Evolutionary conservation across 1,140 invertebrate genomes (phyloP), one percentile per base, ranked within the genome.

Genomic region (Tetranychus cinnabarinus): DNA sequence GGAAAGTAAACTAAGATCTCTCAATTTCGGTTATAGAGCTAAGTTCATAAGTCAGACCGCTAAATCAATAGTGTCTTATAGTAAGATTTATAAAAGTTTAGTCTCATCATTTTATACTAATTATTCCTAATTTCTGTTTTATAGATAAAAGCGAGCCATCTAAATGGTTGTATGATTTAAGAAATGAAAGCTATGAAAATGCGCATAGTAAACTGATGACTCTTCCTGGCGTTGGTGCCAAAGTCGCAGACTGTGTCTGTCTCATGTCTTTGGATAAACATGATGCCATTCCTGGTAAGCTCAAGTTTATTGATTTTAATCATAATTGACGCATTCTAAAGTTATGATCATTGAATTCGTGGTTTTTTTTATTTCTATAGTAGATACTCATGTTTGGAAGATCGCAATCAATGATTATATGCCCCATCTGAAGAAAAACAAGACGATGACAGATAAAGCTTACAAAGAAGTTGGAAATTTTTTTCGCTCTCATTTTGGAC

Each of bases 381-480:
- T 97, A 1, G 95, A 98, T 71, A 96, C 90, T 1, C 93, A 98
- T 72, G 87, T 98, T 31, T 91, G 84, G 74, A 86, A 96, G 76
- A 83, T 97, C 60, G 89, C 88, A 3, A 74, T 80, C 37, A 72
- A 80, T 62, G 77, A 82, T 68, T 97, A 97, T 69, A 71, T 89
- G 60, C 86, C 86, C 1, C 80, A 86, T 70, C 75, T 95, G 37
- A 74, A 76, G 39, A 77, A 78, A 33, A 77, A 80, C 56, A 93
- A 92, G 71, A 82, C 80, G 59, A 77, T 95, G 0, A 93, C 86
- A 1, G 79, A 82, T 54, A 83, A 81, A 73, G 77, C 86, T 61
- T 90, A 95, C 71, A 74, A 80, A 46, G 83, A 92, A 75, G 86
- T 97, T 65, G 83, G 76, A 15, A 77, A 81, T 61, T 78, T 83